Evolutionary conservation across 2,888 invertebrate species (phyloP), one percentile per base, ranked within the genome.

Genomic region (Orthosia gothica): DNA sequence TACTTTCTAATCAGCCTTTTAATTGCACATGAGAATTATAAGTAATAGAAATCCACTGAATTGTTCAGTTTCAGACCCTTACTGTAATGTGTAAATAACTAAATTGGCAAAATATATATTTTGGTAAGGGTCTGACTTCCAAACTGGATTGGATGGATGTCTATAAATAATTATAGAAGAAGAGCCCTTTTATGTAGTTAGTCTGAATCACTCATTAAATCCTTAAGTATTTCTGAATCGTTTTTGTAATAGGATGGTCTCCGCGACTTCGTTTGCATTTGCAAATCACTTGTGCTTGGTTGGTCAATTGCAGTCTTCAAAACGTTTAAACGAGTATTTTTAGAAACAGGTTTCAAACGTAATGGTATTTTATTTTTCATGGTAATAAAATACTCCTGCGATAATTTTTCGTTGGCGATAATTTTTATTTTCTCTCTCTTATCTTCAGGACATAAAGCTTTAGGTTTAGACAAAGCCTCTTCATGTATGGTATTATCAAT

Each of bases 401-500:
- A 26, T 26, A 57, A 57, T 57, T 57, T 26, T 57, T 57, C 26
- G 5, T 57, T 26, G 4, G 23, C 57, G 23, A 57, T 57, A 18
- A 57, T 57, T 16, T 57, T 57, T 57, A 57, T 57, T 26, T 57
- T 57, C 26, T 32, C 57, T 5, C 5, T 57, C 5, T 13, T 23
- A 57, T 52, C 52, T 52, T 52, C 52, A 52, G 52, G 0, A n/a
- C 2, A 9, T 52, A 52, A 52, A 52, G 52, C 0, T 52, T 26
- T 26, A 26, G 23, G 16, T 57, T 57, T 5, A 57, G 57, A 26
- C 26, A 13, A 0, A 57, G 57, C 15, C 57, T 57, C 15, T 5
- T 57, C 20, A 45, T 47, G 61, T 47, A 62, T 47, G 47, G 61
- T 20, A 62, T 62, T 47, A 62, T 62, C 47, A 32, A 64, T n/a